These are phyloP conservation scores for Saccostrea glomerata DNA, from an alignment of 1,140 invertebrate species.

Conservation along the genomic window DNA sequence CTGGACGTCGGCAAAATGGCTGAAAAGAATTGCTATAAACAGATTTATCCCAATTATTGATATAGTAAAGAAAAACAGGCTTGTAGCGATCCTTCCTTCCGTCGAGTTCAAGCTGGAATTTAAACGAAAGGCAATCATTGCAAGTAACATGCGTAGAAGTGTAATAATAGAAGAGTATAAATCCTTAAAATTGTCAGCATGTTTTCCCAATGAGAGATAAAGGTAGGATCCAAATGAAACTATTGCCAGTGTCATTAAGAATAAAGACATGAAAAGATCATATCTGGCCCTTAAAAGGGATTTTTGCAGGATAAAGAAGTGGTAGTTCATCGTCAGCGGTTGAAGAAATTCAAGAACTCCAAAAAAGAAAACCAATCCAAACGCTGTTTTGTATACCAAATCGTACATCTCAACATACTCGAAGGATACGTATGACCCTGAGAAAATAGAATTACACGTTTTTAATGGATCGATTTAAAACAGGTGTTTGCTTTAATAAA, in stretches of 20 bases:
- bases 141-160: slow-evolving; percentile 40
- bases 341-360: slow-evolving; percentile 53
- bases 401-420: slow-evolving; percentile 51
- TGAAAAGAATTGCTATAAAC: slow-evolving; percentile 35
- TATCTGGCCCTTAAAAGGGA: slow-evolving; percentile 45
- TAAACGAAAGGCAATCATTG: slow-evolving; percentile 43
- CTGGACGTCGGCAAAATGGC: background rate
- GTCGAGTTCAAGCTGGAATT: slow-evolving; percentile 11
- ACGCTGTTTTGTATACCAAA: slow-evolving; percentile 48
- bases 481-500: background rate
- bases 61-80: slow-evolving; percentile 43
- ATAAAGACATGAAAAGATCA: background rate
- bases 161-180: slow-evolving; percentile 41
- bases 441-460: background rate
- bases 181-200: slow-evolving; percentile 41
- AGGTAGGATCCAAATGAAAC: slow-evolving; percentile 53
- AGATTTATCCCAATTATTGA: slow-evolving; percentile 50
- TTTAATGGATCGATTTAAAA: background rate
- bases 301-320: slow-evolving; percentile 57
- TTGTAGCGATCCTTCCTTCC: background rate
- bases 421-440: slow-evolving; percentile 56
- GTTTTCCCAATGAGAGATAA: slow-evolving; percentile 44
- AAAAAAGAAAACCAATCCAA: slow-evolving; percentile 55
- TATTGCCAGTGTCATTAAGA: slow-evolving; percentile 22
- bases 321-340: slow-evolving; percentile 59